phyloP scores from a whole-genome alignment of 2,797 vertebrate genomes.

The Zenarchopterus dispar region DNA sequence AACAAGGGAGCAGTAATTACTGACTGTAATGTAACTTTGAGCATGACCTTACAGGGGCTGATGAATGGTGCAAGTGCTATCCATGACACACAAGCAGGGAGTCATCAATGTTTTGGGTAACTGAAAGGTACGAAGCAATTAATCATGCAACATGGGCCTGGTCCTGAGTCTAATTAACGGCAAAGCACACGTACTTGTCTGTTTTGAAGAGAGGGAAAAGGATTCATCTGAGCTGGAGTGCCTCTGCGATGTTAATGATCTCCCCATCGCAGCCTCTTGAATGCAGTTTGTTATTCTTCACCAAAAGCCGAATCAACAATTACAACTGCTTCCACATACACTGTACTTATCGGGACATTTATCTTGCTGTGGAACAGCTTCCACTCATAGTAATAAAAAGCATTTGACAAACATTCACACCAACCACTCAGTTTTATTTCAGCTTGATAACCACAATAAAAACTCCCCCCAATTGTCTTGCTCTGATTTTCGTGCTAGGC shows the following conservation, averaged over 20 bases:
- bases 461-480: not conserved
- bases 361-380: not conserved
- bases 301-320: constrained; percentile 14
- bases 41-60: constrained; percentile 74
- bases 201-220: constrained; percentile 42
- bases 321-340: not conserved
- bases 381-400: not conserved
- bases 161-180: constrained; percentile 78
- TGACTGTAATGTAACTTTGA: constrained; percentile 61
- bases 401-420: not conserved
- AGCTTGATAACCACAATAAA: not conserved
- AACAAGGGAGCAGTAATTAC: constrained; percentile 68
- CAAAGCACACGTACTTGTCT: constrained; percentile 57
- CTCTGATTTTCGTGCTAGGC: not conserved
- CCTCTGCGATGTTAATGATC: constrained; percentile 55
- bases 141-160: constrained; percentile 76
- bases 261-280: constrained; percentile 25
- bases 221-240: constrained; percentile 19
- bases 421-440: not conserved
- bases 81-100: constrained; percentile 71
- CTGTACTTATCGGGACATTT: not conserved
- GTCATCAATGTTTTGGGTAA: constrained; percentile 76
- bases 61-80: constrained; percentile 76
- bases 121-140: constrained; percentile 73
- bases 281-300: constrained; percentile 34